Conservation (phyloP, 2,797 vertebrate species). For the Eulemur albifrons region DNA sequence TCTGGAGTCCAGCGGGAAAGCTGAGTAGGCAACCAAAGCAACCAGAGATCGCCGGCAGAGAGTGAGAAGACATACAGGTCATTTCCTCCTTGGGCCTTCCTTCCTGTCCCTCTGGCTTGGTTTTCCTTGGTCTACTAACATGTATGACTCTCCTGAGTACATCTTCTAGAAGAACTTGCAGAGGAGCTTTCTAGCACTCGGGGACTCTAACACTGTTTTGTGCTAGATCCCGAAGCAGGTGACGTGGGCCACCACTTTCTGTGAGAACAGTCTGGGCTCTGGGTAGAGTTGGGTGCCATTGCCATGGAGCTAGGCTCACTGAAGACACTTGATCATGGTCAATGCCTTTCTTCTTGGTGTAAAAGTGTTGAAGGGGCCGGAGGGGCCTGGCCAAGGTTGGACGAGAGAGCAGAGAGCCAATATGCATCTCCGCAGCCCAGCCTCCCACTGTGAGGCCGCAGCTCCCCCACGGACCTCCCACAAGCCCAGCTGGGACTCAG, state of each 20-base stretch:
- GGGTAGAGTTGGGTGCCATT: too few species aligned
- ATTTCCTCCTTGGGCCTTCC: background rate
- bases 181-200: background rate
- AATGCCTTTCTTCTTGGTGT: background rate
- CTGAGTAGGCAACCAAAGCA: background rate
- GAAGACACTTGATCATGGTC: background rate
- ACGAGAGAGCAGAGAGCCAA: background rate
- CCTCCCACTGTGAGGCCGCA: background rate
- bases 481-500: background rate
- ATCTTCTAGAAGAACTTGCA: background rate
- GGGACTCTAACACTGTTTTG: background rate
- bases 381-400: background rate
- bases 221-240: background rate
- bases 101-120: background rate
- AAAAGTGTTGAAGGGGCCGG: background rate
- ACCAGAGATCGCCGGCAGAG: background rate
- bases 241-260: background rate
- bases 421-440: background rate
- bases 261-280: background rate
- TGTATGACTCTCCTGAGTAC: background rate
- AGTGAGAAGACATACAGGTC: background rate
- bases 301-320: background rate
- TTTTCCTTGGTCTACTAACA: background rate
- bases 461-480: background rate
- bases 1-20: background rate